phyloP scores from a whole-genome alignment of 2,113 vertebrate genomes.

The Nycticryphes semicollaris region DNA sequence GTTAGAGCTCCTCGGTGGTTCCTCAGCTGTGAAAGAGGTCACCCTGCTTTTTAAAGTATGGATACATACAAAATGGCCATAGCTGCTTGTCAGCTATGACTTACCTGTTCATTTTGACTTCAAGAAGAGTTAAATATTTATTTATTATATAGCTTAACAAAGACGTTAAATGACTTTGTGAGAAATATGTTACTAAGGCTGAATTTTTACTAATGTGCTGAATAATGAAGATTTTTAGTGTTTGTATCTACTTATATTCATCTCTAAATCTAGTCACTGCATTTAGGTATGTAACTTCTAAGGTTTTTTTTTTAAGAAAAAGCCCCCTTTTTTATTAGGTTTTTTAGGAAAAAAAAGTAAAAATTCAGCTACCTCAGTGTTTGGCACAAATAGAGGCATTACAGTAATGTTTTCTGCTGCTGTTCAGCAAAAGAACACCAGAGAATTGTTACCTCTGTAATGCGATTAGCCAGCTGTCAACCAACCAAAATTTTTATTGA shows the following conservation, averaged over 20 bases:
- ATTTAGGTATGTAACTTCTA: not conserved
- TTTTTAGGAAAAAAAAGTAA: not conserved
- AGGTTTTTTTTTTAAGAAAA: too few relatives aligned
- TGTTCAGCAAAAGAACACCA: not conserved
- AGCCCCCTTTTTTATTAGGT: not conserved
- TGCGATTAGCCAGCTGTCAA: not conserved
- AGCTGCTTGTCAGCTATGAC: not conserved
- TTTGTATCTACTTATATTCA: not conserved
- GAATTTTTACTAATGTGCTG: not conserved
- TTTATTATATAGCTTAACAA: not conserved
- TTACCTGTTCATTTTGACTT: not conserved
- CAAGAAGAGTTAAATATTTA: not conserved
- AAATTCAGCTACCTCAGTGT: not conserved
- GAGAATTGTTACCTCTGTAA: not conserved
- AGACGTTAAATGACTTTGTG: not conserved
- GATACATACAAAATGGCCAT: not conserved
- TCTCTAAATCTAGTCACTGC: not conserved
- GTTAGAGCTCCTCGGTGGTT: too few relatives aligned
- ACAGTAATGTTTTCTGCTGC: not conserved
- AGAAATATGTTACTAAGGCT: not conserved
- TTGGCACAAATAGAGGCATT: not conserved
- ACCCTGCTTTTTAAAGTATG: not conserved
- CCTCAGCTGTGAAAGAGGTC: not conserved
- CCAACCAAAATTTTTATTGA: not conserved
- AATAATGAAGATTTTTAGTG: not conserved